Conservation (phyloP, 2,888 invertebrate species). For the Penaeus monodon region DNA sequence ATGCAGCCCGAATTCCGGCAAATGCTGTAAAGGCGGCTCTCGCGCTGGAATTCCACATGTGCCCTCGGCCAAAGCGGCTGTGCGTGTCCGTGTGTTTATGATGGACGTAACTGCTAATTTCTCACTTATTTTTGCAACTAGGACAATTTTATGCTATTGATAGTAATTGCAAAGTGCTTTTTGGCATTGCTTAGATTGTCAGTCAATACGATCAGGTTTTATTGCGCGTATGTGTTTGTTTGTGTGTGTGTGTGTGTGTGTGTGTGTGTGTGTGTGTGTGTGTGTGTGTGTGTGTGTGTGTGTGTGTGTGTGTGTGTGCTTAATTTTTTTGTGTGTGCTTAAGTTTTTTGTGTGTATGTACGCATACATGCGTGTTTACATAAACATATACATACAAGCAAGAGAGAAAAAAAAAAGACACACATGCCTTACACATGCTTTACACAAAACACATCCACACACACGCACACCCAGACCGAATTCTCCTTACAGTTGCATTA, state of each 20-base stretch:
- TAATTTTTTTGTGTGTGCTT: slow-evolving; percentile 1
- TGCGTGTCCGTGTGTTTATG: too few species aligned
- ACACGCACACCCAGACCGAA: too few species aligned
- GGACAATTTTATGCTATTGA: not conserved
- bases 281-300: slow-evolving; percentile 8
- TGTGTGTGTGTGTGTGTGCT: not conserved
- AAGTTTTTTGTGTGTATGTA: not conserved
- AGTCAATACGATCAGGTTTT: not conserved
- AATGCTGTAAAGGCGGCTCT: too few species aligned
- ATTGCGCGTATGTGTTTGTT: not conserved
- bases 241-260: not conserved
- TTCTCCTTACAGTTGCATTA: too few species aligned
- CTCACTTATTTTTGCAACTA: not conserved
- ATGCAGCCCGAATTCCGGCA: too few species aligned
- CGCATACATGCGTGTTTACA: too few species aligned
- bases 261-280: not conserved
- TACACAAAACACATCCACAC: too few species aligned
- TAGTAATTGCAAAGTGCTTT: not conserved
- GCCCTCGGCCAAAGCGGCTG: too few species aligned
- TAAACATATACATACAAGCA: too few species aligned
- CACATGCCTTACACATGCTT: too few species aligned
- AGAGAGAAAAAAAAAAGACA: too few species aligned
- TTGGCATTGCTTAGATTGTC: not conserved
- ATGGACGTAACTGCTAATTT: not conserved
- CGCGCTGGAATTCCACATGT: too few species aligned